These are phyloP conservation scores for Augochlora pura DNA, from an alignment of 1,140 invertebrate genomes.

Conservation along the genomic window DNA sequence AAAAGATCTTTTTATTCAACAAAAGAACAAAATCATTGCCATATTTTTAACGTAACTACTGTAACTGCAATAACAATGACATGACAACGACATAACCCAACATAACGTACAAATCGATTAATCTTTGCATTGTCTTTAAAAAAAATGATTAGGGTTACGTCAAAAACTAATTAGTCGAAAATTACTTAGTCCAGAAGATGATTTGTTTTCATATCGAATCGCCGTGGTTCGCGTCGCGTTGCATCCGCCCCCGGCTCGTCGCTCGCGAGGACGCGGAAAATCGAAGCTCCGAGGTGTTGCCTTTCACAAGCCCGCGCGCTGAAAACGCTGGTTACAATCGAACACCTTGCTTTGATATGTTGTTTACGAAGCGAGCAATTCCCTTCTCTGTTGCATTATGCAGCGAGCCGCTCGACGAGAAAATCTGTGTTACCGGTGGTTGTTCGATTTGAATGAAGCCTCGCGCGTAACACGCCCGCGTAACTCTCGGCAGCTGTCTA, in stretches of 20 bases:
- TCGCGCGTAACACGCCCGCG: background rate
- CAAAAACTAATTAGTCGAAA: too few relatives aligned
- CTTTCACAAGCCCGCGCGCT: slow-evolving; percentile 41
- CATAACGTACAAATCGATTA: too few relatives aligned
- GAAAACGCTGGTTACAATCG: slow-evolving; percentile 16
- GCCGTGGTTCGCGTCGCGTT: background rate
- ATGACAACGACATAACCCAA: too few relatives aligned
- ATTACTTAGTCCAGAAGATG: too few relatives aligned
- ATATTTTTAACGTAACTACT: too few relatives aligned
- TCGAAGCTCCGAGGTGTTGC: slow-evolving; percentile 41
- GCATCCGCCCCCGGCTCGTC: background rate
- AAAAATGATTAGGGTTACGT: too few relatives aligned
- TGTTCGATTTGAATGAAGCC: slow-evolving; percentile 39
- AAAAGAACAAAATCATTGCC: too few relatives aligned
- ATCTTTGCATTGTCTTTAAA: too few relatives aligned
- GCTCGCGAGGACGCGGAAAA: slow-evolving; percentile 32
- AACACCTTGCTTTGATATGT: slow-evolving; percentile 46
- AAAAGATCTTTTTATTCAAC: too few relatives aligned
- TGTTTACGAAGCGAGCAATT: slow-evolving; percentile 41
- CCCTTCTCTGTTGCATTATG: slow-evolving; percentile 25
- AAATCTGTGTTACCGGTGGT: slow-evolving; percentile 10
- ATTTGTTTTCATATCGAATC: too few relatives aligned
- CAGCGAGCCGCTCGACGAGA: background rate
- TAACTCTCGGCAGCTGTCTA: background rate
- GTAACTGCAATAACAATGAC: too few relatives aligned